Percentiles rank a stretch among this genome's conserved stretches.
These are phyloP conservation scores for Nymphicus hollandicus DNA, from an alignment of 2,113 vertebrate species.

Conservation along the genomic window DNA sequence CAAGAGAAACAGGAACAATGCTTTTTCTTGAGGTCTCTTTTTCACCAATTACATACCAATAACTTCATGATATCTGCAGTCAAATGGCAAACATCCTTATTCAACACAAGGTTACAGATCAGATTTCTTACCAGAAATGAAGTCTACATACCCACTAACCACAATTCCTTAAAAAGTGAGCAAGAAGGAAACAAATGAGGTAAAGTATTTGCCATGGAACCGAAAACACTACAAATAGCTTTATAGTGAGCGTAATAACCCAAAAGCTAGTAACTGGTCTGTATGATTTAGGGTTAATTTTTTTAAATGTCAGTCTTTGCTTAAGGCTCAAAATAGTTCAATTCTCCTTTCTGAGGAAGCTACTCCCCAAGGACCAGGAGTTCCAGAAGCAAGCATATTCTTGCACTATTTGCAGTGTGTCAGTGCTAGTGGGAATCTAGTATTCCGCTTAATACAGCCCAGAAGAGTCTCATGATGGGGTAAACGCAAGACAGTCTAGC, in stretches of 20 bases:
- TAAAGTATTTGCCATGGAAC: not conserved
- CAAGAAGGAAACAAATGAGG: not conserved
- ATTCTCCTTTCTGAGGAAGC: not conserved
- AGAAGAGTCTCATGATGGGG: not conserved
- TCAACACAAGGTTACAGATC: not conserved
- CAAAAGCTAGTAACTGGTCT: not conserved
- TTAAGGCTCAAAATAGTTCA: not conserved
- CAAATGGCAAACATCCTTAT: not conserved
- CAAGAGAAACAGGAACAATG: not conserved
- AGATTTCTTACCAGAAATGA: not conserved
- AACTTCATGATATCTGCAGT: not conserved
- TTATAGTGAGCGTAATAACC: not conserved
- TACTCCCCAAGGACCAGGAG: not conserved
- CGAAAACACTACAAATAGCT: not conserved
- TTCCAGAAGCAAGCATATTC: not conserved
- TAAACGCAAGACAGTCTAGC: not conserved
- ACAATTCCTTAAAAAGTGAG: not conserved
- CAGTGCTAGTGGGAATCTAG: not conserved
- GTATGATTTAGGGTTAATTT: not conserved
- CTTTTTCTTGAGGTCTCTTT: not conserved
- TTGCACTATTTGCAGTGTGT: not conserved
- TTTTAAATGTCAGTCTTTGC: not conserved
- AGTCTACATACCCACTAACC: not conserved
- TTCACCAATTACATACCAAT: fast-evolving
- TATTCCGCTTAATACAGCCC: not conserved